phyloP scores from a whole-genome alignment of 1,140 invertebrate genomes.

The Pogonomyrmex barbatus region DNA sequence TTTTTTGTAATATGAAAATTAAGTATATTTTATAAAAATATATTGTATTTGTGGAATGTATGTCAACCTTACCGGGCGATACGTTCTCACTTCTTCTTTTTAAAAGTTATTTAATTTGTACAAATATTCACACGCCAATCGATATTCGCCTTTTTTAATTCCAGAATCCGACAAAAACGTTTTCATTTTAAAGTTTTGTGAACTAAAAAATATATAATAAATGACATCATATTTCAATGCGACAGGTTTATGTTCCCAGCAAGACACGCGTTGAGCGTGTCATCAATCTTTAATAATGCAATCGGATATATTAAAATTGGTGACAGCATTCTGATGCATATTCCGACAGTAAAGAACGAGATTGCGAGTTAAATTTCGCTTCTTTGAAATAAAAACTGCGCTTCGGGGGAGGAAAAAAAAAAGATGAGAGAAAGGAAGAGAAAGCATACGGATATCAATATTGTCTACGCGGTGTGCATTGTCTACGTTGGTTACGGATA shows the following conservation, averaged over 20 bases:
- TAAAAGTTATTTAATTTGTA: no score
- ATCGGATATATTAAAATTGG: background rate
- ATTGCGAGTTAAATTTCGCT: background rate
- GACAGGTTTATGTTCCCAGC: background rate
- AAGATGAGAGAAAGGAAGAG: conserved; percentile 50
- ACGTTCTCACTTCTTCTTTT: no score
- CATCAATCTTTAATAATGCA: background rate
- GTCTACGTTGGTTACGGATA: conserved; percentile 33
- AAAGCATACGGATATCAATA: conserved; percentile 23
- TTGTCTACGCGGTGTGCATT: conserved; percentile 19
- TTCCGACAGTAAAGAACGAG: background rate
- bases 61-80: no score
- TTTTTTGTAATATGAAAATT: no score
- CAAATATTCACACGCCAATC: background rate
- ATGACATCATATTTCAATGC: background rate
- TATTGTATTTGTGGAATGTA: no score
- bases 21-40: no score
- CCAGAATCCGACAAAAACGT: background rate
- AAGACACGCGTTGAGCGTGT: background rate
- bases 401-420: background rate
- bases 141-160: background rate
- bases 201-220: background rate
- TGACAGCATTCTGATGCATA: background rate
- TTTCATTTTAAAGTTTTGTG: background rate
- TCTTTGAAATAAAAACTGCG: background rate